Percentiles rank a stretch among this genome's conserved stretches.
phyloP scores from a whole-genome alignment of 2,113 vertebrate species.

The Origma solitaria region DNA sequence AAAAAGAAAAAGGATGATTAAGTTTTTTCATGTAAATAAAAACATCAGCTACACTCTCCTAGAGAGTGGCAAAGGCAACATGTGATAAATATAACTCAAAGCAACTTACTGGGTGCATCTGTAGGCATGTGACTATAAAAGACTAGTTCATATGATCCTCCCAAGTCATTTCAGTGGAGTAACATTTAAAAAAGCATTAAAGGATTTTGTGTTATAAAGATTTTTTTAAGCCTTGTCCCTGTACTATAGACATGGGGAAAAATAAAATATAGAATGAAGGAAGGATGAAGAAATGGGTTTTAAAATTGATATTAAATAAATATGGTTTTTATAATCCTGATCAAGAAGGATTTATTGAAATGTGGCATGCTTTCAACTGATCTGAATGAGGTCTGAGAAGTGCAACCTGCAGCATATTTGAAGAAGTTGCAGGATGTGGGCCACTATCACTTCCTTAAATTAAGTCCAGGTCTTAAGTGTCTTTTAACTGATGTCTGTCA shows the following conservation, averaged over 20 bases:
- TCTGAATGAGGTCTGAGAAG: not conserved
- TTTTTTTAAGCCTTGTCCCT: not conserved
- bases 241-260: not conserved
- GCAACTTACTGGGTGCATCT: not conserved
- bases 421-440: not conserved
- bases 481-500: not conserved
- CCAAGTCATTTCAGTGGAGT: not conserved
- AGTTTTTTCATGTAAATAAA: not conserved
- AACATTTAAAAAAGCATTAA: not conserved
- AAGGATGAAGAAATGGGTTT: not conserved
- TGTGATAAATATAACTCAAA: not conserved
- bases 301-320: not conserved
- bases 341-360: not conserved
- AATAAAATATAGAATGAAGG: not conserved
- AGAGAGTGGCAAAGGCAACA: not conserved
- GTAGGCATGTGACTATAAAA: not conserved
- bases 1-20: not conserved
- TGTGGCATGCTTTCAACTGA: not conserved
- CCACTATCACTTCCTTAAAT: not conserved
- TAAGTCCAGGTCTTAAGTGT: not conserved
- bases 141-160: not conserved
- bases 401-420: not conserved
- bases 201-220: not conserved
- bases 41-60: not conserved
- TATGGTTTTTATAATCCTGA: not conserved